Conservation (phyloP, 2,797 vertebrate genomes). For the Antennarius maculatus region DNA sequence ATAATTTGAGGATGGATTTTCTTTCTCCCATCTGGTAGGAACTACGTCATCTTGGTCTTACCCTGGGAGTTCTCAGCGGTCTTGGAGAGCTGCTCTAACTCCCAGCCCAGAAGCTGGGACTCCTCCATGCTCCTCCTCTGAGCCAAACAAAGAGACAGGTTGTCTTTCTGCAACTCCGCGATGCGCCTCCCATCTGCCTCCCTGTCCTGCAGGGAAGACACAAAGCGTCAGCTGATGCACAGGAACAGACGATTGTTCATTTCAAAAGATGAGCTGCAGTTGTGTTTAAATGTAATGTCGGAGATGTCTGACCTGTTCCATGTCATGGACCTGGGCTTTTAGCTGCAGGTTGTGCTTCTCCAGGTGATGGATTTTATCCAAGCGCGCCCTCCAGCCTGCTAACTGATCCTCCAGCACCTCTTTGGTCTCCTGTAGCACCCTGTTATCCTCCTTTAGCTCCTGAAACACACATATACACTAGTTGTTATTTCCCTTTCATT, state of each 20-base stretch:
- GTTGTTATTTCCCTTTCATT: too few species aligned
- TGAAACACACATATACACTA: constrained; percentile 45
- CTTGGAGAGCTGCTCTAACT: constrained; percentile 92
- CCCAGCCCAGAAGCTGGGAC: constrained; percentile 94
- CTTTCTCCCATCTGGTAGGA: too few species aligned
- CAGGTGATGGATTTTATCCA: constrained; percentile 92
- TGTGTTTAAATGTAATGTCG: background rate
- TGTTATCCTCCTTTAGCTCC: constrained; percentile 96
- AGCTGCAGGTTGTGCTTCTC: constrained; percentile 91
- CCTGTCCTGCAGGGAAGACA: constrained; percentile 78
- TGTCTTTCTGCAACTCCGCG: constrained; percentile 95
- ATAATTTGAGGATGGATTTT: too few species aligned
- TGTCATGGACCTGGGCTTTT: constrained; percentile 88
- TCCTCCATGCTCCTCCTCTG: constrained; percentile 97
- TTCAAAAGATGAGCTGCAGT: background rate
- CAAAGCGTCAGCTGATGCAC: constrained; percentile 3
- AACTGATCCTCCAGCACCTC: constrained; percentile 93
- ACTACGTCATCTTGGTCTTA: constrained; percentile 54
- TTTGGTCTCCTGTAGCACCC: constrained; percentile 93
- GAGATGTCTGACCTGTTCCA: constrained; percentile 88
- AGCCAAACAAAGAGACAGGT: constrained; percentile 91
- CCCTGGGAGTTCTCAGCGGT: constrained; percentile 87
- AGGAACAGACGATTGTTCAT: background rate
- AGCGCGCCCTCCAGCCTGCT: constrained; percentile 88
- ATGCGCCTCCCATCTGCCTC: constrained; percentile 88